Base-by-base conservation (phyloP, 2,797 vertebrate species). In the Oreonectes daqikongensis region DNA sequence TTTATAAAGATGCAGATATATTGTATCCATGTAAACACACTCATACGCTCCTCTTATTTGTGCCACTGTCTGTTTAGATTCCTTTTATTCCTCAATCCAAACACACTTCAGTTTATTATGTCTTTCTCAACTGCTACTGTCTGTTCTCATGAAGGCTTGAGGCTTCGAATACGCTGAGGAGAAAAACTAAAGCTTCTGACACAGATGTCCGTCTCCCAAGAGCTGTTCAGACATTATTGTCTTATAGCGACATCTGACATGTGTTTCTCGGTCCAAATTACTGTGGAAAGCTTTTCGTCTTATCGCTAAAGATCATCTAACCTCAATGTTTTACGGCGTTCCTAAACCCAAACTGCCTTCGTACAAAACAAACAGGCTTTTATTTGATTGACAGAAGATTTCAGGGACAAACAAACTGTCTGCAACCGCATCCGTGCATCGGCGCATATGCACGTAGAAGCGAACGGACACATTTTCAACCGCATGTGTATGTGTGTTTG, bases 401-500 rank as follows among this genome's bases (percentile, higher is more conserved):
- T 75, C 50, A 57, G 30, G 63, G 1, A 11, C 22, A 59, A 46
- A 20, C 11, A 18, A n/a, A 48, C 26, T 26, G 24, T 17, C 28
- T 40, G n/a, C 20, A 60, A 30, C 15, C 44, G 42, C n/a, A 50
- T 11, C 75, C 79, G 57, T 67, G 30, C 63, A 50, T 77, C 44
- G 46, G 57, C 35, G 20, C 40, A 40, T 30, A 4, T 32, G 48
- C 7, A 14, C 59, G 72, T 53, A 69, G 72, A 69, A 42, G 28
- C 60, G 44, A 63, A 61, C 28, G 26, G 42, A 63, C 55, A 10
- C 64, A 55, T 42, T 8, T 59, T 18, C 9, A 24, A 11, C 14
- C 32, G 66, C 78, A 17, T 35, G 52, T 35, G 57, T 53, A 70
- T 68, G 71, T 81, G 32, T 82, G 73, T 86, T 82, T 64, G 68